Evolutionary conservation across 2,797 vertebrate genomes (phyloP).

Genomic region (Haliaeetus vocifer): DNA sequence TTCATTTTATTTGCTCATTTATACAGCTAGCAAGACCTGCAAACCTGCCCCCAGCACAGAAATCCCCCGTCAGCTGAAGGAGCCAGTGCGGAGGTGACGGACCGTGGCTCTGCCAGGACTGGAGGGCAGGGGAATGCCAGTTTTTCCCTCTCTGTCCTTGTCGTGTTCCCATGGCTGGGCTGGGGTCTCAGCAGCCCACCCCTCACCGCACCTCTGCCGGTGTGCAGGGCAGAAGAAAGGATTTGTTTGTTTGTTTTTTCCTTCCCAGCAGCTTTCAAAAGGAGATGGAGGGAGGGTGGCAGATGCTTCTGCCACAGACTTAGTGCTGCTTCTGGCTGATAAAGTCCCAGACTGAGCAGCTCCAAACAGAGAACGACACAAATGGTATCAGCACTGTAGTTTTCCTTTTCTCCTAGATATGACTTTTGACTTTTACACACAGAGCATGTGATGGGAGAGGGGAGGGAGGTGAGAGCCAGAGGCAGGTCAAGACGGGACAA

Average conservation of each 20-base stretch:
- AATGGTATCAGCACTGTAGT: background rate
- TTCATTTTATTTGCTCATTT: background rate
- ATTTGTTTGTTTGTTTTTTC: background rate
- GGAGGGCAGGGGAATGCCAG: background rate
- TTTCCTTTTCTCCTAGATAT: background rate
- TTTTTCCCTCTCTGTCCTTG: fast-evolving
- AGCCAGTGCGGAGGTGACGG: fast-evolving
- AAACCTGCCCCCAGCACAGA: background rate
- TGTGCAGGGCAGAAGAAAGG: background rate
- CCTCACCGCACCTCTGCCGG: fast-evolving
- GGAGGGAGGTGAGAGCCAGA: fast-evolving
- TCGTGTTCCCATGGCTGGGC: fast-evolving
- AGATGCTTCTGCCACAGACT: background rate
- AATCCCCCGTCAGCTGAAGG: fast-evolving
- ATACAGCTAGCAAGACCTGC: background rate
- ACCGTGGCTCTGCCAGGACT: fast-evolving
- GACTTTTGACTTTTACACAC: background rate
- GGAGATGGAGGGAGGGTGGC: background rate
- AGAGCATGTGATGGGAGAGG: background rate
- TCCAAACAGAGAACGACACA: background rate
- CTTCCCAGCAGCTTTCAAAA: background rate
- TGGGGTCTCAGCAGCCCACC: background rate
- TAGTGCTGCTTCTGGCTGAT: background rate
- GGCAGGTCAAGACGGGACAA: fast-evolving
- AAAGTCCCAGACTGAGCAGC: background rate